These are phyloP conservation scores for Diorhabda sublineata DNA, from an alignment of 1,140 invertebrate genomes.

Conservation along the genomic window DNA sequence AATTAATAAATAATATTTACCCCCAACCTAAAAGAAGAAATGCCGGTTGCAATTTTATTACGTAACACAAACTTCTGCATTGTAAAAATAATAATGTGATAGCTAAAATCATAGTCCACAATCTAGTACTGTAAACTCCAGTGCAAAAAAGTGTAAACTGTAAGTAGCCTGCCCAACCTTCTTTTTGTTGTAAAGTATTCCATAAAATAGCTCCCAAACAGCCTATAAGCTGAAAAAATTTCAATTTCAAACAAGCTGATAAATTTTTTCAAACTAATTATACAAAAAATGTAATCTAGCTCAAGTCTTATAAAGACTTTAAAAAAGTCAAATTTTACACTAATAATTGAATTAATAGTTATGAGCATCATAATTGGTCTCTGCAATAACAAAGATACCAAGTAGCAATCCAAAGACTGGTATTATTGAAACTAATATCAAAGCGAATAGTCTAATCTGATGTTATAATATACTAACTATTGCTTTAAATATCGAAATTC, in stretches of 20 bases:
- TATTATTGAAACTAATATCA: too few species aligned
- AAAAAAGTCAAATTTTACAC: too few species aligned
- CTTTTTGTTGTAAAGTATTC: slow-evolving; percentile 51
- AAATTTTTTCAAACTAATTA: too few species aligned
- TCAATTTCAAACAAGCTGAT: background rate
- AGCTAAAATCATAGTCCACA: slow-evolving; percentile 81
- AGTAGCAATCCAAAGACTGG: too few species aligned
- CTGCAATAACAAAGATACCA: too few species aligned
- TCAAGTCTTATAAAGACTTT: too few species aligned
- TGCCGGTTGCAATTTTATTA: slow-evolving; percentile 67
- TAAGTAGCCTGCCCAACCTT: slow-evolving; percentile 57
- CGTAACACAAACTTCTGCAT: slow-evolving; percentile 74
- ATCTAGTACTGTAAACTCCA: slow-evolving; percentile 71
- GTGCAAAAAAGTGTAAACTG: slow-evolving; percentile 70
- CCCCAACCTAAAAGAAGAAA: slow-evolving; percentile 75
- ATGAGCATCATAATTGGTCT: too few species aligned
- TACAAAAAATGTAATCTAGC: too few species aligned
- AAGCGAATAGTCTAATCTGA: too few species aligned
- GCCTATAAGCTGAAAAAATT: slow-evolving; percentile 51
- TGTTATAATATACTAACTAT: too few species aligned
- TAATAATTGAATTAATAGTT: too few species aligned
- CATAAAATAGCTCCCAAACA: slow-evolving; percentile 67
- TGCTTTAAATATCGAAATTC: too few species aligned
- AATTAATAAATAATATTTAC: slow-evolving; percentile 46
- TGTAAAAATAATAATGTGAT: slow-evolving; percentile 76